Evolutionary conservation across 2,888 invertebrate species (phyloP), one percentile per base, ranked within the genome.

Genomic region (Scaptomyza cyrtandrae): DNA sequence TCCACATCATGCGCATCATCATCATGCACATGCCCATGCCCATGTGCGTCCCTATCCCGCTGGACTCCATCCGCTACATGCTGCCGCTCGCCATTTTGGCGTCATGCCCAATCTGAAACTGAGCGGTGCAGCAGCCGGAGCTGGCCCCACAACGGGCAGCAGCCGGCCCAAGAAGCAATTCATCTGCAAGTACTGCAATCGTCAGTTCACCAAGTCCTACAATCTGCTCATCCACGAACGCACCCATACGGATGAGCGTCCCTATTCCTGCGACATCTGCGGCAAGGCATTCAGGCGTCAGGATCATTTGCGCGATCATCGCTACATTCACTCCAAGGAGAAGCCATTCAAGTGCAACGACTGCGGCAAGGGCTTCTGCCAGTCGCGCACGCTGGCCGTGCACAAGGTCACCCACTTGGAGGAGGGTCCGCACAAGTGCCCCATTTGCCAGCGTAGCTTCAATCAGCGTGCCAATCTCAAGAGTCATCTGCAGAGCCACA

Each of bases 311-410:
- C 94, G 97, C 92, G 97, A 97, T 91, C 97, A 97, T 93, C 96
- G 97, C 91, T 99, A 98, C 93, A 99, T 99, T 78, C 99, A 99
- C 93, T 98, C 98, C 78, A 99, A 99, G 91, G 98, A 99, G 93
- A 99, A 99, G 92, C 99, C 99, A 0, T 99, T 99, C 93, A 99
- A 98, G 91, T 99, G 99, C 92, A 95, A 94, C 4, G 97, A 98
- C 86, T 99, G 99, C 92, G 98, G 98, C 46, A 99, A 99, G 93
- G 99, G 99, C 6, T 99, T 99, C 93, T 99, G 99, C 91, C 99
- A 99, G 91, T 97, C 98, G 24, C 94, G 99, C 54, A 99, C 99
- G 0, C 93, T 99, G 78, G 98, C 98, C 1, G 98, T 98, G 1
- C 99, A 99, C 93, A 97, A 97, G 92, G 97, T 98, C 75, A 94